Evolutionary conservation across 92 coral and sea anemone genomes (phyloP).

Genomic region (Siderastrea radians): DNA sequence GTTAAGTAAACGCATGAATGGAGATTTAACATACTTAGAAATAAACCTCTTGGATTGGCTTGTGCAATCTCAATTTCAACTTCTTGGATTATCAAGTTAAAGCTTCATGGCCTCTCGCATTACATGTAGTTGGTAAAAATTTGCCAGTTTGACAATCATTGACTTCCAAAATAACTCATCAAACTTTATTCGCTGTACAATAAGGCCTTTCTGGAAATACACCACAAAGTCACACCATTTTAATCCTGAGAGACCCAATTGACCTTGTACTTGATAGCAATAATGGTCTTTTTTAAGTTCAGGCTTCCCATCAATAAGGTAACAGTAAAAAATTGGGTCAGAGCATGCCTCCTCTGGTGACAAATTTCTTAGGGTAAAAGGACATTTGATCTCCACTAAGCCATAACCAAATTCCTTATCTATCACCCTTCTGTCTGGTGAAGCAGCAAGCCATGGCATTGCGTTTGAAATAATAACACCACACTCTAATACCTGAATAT

Average conservation of each 20-base stretch:
- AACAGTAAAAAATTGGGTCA: slow-evolving; percentile 69
- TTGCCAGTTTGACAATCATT: slow-evolving; percentile 59
- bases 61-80: too few species aligned
- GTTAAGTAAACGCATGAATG: too few species aligned
- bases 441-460: slow-evolving; percentile 74
- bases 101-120: slow-evolving; percentile 61
- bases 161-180: slow-evolving; percentile 61
- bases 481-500: slow-evolving; percentile 59
- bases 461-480: slow-evolving; percentile 60
- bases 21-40: too few species aligned
- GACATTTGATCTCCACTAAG: slow-evolving; percentile 71
- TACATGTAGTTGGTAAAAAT: slow-evolving; percentile 66
- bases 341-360: slow-evolving; percentile 66
- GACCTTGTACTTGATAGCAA: slow-evolving; percentile 73
- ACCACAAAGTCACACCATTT: slow-evolving; percentile 43
- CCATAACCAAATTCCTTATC: slow-evolving; percentile 62
- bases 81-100: neutral
- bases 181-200: slow-evolving; percentile 53
- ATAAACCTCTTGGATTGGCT: too few species aligned
- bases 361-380: slow-evolving; percentile 64
- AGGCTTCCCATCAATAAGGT: slow-evolving; percentile 63
- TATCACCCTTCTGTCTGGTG: slow-evolving; percentile 75
- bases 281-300: slow-evolving; percentile 55
- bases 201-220: slow-evolving; percentile 53
- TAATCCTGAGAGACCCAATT: slow-evolving; percentile 65